Conservation (phyloP, 2,888 invertebrate species). For the Notodonta dromedarius region DNA sequence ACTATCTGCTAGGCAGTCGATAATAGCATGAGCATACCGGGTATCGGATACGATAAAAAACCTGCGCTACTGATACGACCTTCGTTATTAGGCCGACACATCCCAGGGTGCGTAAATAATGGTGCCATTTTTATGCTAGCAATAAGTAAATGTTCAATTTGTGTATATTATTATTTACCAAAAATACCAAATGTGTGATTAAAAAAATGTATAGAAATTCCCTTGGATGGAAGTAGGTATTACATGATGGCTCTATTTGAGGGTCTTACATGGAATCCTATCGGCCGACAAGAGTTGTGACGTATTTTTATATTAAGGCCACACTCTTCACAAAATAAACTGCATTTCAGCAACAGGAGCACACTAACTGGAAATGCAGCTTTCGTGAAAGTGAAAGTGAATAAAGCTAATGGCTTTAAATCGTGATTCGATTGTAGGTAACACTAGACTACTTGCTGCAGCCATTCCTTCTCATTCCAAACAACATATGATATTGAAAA, state of each 20-base stretch:
- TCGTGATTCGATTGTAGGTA: not conserved
- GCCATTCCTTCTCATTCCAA: not conserved
- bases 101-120: not conserved
- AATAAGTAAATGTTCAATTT: no score
- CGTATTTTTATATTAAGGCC: no score
- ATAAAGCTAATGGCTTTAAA: not conserved
- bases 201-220: no score
- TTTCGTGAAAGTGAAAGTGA: constrained; percentile 2
- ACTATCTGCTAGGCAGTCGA: constrained; percentile 26
- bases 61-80: constrained; percentile 47
- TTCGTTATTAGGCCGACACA: constrained; percentile 23
- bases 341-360: not conserved
- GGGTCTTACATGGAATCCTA: no score
- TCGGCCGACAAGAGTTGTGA: no score
- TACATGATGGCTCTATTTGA: no score
- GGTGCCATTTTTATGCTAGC: not conserved
- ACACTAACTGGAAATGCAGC: not conserved
- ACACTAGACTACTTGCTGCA: not conserved
- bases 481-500: no score
- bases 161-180: no score
- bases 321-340: not conserved
- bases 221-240: no score
- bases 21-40: constrained; percentile 30
- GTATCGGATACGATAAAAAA: constrained; percentile 43
- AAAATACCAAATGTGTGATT: no score